Conservation (phyloP, 92 coral and sea anemone genomes). For the Phenganax subtilis region DNA sequence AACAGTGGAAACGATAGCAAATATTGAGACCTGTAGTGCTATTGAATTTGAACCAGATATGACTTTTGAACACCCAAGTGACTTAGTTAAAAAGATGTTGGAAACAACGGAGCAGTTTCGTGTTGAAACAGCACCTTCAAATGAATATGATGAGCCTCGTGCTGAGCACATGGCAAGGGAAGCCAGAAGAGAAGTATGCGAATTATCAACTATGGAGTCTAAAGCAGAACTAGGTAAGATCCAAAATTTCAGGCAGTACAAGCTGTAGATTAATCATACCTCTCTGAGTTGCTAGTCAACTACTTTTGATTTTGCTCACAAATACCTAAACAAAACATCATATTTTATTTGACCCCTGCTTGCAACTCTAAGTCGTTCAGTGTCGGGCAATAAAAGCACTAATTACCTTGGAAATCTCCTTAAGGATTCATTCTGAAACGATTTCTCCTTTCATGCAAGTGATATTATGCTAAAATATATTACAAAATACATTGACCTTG, state of each 20-base stretch:
- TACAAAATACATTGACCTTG: no score
- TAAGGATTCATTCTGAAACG: no score
- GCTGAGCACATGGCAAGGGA: background rate
- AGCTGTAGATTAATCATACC: background rate
- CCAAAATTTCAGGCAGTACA: background rate
- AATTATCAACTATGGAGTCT: background rate
- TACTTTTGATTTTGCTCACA: no score
- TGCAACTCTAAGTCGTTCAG: no score
- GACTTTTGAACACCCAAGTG: background rate
- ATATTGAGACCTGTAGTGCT: background rate
- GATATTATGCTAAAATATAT: no score
- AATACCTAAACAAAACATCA: no score
- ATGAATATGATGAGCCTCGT: background rate
- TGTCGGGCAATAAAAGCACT: no score
- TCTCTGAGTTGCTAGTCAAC: no score
- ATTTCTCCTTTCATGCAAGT: no score
- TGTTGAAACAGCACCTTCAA: background rate
- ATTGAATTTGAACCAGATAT: background rate
- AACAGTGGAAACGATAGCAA: background rate
- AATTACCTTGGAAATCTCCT: no score
- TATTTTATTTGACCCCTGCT: no score
- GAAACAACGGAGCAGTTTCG: background rate
- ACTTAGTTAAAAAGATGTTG: background rate
- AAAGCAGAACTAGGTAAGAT: conserved; percentile 25
- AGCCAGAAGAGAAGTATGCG: background rate